Evolutionary conservation across 1,140 invertebrate species (phyloP), one percentile per base, ranked within the genome.

Genomic region (Musca vetustissima): DNA sequence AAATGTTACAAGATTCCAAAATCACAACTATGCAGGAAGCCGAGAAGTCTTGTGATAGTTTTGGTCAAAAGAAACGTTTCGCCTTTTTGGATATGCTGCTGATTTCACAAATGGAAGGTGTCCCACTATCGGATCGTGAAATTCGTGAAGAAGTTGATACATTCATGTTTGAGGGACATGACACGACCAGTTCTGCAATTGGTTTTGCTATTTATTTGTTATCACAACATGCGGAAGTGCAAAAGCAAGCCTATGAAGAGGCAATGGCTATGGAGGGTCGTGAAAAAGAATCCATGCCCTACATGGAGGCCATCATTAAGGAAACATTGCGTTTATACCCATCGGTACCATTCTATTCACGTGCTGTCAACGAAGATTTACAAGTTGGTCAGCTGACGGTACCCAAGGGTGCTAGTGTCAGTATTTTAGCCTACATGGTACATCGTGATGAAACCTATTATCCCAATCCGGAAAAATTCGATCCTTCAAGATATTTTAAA

Each of bases 121-220:
- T 82, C 49, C 65, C 68, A 17, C 85, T 88, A 43, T 87, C 82
- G 50, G 85, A 91, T 71, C 68, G 83, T 22, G 91, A 92, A 67
- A 92, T 95, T 49, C 85, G 88, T 70, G 92, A 94, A 77, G 92
- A 94, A 85, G 91, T 93, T 4, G 91, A 93, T 77, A 93, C 91
- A 0, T 94, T 93, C 75, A 90, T 92, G 86, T 93, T 93, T 83
- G 90, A 90, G 77, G 87, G 86, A 0, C 91, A 94, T 75, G 92
- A 94, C 74, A 94, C 92, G 19, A 91, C 90, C 4, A 87, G 88
- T 19, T 85, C 87, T 49, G 86, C 82, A 14, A 78, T 90, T 14
- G 84, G 81, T 50, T 92, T 88, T 79, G 79, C 85, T 1, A 75
- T 92, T 9, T 85, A 88, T 73, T 74, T 88, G n/a, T 71, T 92